Conservation (phyloP, 2,888 invertebrate species). For the Lepidonotus clava region DNA sequence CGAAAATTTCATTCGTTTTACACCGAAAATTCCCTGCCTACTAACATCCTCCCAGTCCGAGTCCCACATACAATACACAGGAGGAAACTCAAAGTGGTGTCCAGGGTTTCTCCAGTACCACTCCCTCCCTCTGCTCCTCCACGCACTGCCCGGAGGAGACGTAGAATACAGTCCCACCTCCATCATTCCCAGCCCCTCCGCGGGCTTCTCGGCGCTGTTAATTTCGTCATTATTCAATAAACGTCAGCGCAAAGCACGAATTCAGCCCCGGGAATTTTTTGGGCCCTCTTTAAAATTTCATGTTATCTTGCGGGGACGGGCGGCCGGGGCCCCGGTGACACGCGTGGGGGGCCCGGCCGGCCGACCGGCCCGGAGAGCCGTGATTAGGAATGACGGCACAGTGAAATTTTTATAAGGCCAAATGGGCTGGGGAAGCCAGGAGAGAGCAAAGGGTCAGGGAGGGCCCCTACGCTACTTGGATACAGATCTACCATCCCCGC, state of each 20-base stretch:
- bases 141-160: neutral
- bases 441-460: slow-evolving; percentile 32
- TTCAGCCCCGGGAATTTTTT: slow-evolving; percentile 41
- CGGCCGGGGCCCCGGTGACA: too few species aligned
- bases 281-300: slow-evolving; percentile 39
- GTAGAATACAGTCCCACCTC: neutral
- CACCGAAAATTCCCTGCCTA: neutral
- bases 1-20: neutral
- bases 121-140: too few species aligned
- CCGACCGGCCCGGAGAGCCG: neutral
- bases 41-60: neutral
- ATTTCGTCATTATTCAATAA: slow-evolving; percentile 54
- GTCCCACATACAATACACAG: too few species aligned
- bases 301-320: slow-evolving; percentile 29
- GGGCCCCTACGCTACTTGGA: neutral
- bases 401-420: slow-evolving; percentile 52
- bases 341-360: too few species aligned
- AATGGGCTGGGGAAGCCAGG: slow-evolving; percentile 32
- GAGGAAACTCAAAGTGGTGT: too few species aligned
- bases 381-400: slow-evolving; percentile 42
- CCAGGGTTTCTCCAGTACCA: neutral
- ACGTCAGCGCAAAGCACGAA: slow-evolving; percentile 45
- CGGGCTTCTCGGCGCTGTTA: slow-evolving; percentile 23
- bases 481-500: neutral
- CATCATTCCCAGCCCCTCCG: neutral